Evolutionary conservation across 2,797 vertebrate species (phyloP), one percentile per base, ranked within the genome.

Genomic region (Danio jaintianensis): DNA sequence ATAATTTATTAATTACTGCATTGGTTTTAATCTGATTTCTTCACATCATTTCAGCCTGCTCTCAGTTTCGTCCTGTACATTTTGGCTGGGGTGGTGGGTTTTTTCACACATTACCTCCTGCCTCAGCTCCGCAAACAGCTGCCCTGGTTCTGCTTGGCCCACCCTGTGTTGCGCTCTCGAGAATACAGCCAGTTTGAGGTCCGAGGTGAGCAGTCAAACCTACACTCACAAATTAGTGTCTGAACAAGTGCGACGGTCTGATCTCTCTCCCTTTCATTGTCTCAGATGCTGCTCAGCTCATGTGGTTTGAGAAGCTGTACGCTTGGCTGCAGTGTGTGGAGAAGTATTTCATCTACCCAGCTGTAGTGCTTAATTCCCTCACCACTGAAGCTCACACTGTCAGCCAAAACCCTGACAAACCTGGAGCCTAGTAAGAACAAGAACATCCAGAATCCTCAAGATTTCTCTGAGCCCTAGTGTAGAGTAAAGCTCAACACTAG

Each of bases 181-280:
- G 96, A 97, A 89, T 97, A 97, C 89, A 97, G 95, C 90, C 96
- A 97, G 93, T 97, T 97, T 0, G 96, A 97, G 89, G 96, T 97
- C 82, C 94, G 96, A 68, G 95, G 96, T 97, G 87, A 94, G 95
- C 88, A 80, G 38, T 47, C 75, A 68, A 42, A 47, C 20, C 29
- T 52, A 18, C 18, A 55, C 10, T 1, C 38, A 4, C 12, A 42
- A 6, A 18, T 36, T 5, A 12, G 11, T 67, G 56, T 62, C 58
- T 75, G 29, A 55, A 48, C 7, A 38, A 22, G 6, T 66, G 10
- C 42, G 3, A 59, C 5, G 7, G 29, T 53, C 12, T 77, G 48
- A n/a, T 81, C 50, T 75, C 0, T 79, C 56, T 66, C 11, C 68
- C 67, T 12, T 89, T 62, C 69, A 18, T 16, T 66, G 12, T 69